These are phyloP conservation scores for Peromyscus attwateri DNA, from an alignment of 2,797 vertebrate species.

Conservation along the genomic window DNA sequence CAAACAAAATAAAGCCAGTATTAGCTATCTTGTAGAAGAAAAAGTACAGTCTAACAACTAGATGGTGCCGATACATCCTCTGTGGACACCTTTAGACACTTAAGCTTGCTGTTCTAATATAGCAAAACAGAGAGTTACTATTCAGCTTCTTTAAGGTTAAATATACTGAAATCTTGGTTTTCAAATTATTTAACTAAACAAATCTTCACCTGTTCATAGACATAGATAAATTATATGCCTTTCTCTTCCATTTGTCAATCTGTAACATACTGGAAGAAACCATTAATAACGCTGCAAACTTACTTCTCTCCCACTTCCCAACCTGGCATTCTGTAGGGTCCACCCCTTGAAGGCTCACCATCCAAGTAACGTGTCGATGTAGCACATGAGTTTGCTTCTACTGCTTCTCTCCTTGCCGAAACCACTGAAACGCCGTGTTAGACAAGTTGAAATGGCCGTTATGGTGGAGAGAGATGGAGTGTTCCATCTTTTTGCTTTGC, in stretches of 20 bases:
- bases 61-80: slow-evolving; percentile 70
- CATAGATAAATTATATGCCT: neutral
- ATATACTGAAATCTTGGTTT: neutral
- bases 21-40: slow-evolving; percentile 34
- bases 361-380: slow-evolving; percentile 23
- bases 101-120: neutral
- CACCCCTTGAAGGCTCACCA: neutral
- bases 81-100: neutral
- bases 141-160: neutral
- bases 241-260: neutral
- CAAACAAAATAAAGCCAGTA: slow-evolving; percentile 38
- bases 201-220: neutral
- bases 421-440: neutral
- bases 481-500: slow-evolving; percentile 73
- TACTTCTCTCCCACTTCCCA: neutral
- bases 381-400: neutral
- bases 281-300: neutral
- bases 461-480: slow-evolving; percentile 40
- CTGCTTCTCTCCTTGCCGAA: neutral
- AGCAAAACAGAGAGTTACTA: neutral
- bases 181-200: slow-evolving; percentile 49
- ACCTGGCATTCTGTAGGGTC: slow-evolving; percentile 18
- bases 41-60: slow-evolving; percentile 62
- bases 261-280: neutral
- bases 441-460: slow-evolving; percentile 38